A percentile compares a stretch with the other conserved stretches of the same genome.
These are phyloP conservation scores for Misgurnus mizolepis DNA, from an alignment of 2,113 vertebrate genomes.

Conservation along the genomic window DNA sequence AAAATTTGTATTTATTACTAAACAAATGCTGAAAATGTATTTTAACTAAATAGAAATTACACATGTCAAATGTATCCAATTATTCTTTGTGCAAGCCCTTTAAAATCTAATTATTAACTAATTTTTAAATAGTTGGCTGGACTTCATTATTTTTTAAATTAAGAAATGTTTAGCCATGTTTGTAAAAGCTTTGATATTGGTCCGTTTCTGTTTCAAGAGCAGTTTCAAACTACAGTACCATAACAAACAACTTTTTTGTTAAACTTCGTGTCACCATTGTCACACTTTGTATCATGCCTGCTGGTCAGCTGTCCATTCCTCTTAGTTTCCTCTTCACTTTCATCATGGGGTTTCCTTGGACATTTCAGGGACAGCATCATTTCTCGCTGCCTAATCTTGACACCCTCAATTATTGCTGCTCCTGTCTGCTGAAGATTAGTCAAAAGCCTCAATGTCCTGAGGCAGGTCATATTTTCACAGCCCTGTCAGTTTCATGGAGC, in stretches of 20 bases:
- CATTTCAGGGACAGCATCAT: constrained; percentile 52
- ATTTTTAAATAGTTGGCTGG: too few species aligned
- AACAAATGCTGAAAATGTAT: too few species aligned
- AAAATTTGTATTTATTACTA: too few species aligned
- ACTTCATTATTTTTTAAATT: too few species aligned
- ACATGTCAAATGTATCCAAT: too few species aligned
- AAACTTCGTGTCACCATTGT: background rate
- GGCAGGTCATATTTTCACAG: constrained; percentile 72
- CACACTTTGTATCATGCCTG: background rate
- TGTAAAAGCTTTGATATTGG: too few species aligned
- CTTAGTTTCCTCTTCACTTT: constrained; percentile 5
- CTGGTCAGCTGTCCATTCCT: constrained; percentile 3
- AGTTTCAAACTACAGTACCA: background rate
- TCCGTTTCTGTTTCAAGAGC: too few species aligned
- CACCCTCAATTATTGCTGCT: constrained; percentile 71
- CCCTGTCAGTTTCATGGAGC: constrained; percentile 72
- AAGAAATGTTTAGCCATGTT: too few species aligned
- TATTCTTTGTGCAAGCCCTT: too few species aligned
- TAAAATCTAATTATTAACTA: too few species aligned
- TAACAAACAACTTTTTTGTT: background rate
- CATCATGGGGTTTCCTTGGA: background rate
- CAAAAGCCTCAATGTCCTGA: constrained; percentile 57
- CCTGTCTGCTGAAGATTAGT: constrained; percentile 70
- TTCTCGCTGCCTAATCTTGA: constrained; percentile 63
- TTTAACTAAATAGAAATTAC: too few species aligned